phyloP scores from a whole-genome alignment of 2,797 vertebrate genomes.

The Ctenopoma kingsleyae region DNA sequence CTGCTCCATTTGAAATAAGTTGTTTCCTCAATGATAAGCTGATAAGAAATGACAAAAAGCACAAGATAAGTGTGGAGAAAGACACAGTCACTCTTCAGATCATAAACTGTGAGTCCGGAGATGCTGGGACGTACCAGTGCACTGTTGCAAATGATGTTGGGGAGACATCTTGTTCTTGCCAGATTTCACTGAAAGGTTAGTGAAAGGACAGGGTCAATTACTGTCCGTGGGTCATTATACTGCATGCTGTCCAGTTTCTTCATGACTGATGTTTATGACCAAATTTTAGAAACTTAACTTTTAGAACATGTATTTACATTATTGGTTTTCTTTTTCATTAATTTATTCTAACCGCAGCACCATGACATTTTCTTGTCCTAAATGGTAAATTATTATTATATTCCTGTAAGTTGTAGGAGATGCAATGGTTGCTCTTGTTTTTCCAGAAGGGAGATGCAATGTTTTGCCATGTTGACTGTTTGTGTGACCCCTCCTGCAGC shows the following conservation, averaged over 20 bases:
- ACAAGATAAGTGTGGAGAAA: constrained; percentile 87
- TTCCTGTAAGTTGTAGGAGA: not conserved
- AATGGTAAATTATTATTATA: not conserved
- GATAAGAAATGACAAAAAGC: constrained; percentile 89
- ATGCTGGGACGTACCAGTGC: constrained; percentile 91
- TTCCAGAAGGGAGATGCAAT: not conserved
- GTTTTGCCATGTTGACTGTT: constrained; percentile 9
- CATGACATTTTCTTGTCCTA: not conserved
- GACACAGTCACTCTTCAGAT: constrained; percentile 87
- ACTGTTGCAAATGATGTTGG: constrained; percentile 91
- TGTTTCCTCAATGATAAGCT: constrained; percentile 86
- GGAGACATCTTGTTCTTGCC: constrained; percentile 88
- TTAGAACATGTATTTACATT: not conserved
- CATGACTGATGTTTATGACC: not conserved
- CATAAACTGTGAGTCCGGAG: constrained; percentile 88
- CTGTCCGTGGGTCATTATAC: not conserved
- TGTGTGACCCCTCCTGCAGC: not conserved
- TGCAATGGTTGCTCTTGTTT: not conserved
- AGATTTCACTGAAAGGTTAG: constrained; percentile 93
- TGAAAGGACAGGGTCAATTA: constrained; percentile 50
- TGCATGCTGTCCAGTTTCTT: constrained; percentile 20
- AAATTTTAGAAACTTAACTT: not conserved
- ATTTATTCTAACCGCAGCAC: not conserved
- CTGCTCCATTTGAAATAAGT: constrained; percentile 91
- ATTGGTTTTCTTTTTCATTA: too few species aligned